These are phyloP conservation scores for Euplexia lucipara DNA, from an alignment of 2,888 invertebrate genomes.

Conservation along the genomic window DNA sequence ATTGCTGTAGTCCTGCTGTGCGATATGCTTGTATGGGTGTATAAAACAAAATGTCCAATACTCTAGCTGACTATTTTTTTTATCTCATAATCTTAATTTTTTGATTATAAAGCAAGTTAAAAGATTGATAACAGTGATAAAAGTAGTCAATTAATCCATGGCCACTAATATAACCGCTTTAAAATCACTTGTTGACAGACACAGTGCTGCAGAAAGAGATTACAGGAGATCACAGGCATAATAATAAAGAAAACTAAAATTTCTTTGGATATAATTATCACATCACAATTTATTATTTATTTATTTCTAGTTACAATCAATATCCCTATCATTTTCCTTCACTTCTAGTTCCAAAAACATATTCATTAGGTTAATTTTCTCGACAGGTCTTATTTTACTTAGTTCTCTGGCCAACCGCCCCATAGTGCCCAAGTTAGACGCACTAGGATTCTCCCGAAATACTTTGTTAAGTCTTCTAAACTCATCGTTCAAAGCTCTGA, in stretches of 20 bases:
- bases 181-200: too few relatives aligned
- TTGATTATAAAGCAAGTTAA: too few relatives aligned
- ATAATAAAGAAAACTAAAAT: not conserved
- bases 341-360: conserved; percentile 23
- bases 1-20: too few relatives aligned
- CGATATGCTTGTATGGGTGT: too few relatives aligned
- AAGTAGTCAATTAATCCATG: too few relatives aligned
- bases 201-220: too few relatives aligned
- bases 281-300: not conserved
- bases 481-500: conserved; percentile 67
- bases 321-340: conserved; percentile 10
- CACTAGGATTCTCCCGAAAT: conserved; percentile 69
- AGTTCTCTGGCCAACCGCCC: conserved; percentile 65
- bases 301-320: conserved; percentile 7
- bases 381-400: conserved; percentile 66
- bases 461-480: conserved; percentile 68
- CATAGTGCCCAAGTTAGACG: conserved; percentile 68
- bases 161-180: too few relatives aligned
- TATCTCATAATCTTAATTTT: too few relatives aligned
- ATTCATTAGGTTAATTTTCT: conserved; percentile 37
- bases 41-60: too few relatives aligned
- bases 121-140: too few relatives aligned
- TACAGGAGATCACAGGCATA: too few relatives aligned
- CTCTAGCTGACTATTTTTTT: too few relatives aligned
- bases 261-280: conserved; percentile 7